Evolutionary conservation across 2,888 invertebrate genomes (phyloP).

Genomic region (Campoplex nolae): DNA sequence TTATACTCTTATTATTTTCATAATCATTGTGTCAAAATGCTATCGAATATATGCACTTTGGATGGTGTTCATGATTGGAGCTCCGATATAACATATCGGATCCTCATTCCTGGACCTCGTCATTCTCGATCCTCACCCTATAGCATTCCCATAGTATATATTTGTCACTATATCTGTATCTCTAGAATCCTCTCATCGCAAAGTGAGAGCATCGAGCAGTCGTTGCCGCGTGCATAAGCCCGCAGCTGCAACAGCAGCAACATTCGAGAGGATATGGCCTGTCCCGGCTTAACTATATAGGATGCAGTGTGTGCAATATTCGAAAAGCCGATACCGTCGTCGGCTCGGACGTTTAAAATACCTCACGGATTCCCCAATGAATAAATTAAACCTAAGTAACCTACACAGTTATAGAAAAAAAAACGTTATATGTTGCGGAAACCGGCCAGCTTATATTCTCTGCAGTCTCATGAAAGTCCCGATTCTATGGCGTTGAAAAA

Average conservation of each 20-base stretch:
- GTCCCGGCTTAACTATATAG: background rate
- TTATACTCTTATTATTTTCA: background rate
- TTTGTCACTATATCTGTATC: conserved; percentile 8
- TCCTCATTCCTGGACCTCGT: background rate
- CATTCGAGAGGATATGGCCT: conserved; percentile 44
- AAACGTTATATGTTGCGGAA: conserved; percentile 12
- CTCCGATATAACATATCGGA: conserved; percentile 56
- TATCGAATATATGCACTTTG: background rate
- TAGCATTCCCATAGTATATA: background rate
- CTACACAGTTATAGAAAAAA: conserved; percentile 51
- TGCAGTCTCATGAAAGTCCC: conserved; percentile 42
- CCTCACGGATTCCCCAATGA: conserved; percentile 71
- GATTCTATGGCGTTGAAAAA: background rate
- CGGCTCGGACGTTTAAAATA: conserved; percentile 73
- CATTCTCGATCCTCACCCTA: conserved; percentile 28
- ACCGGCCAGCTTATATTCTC: conserved; percentile 46
- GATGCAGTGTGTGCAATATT: conserved; percentile 67
- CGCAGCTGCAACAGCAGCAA: conserved; percentile 55
- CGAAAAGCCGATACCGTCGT: conserved; percentile 70
- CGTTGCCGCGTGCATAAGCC: conserved; percentile 56
- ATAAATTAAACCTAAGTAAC: conserved; percentile 74
- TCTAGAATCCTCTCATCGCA: conserved; percentile 27
- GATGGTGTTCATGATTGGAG: conserved; percentile 51
- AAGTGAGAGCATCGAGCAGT: conserved; percentile 37
- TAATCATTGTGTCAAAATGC: background rate